Base-by-base conservation (phyloP, 2,113 vertebrate species). In the Suncus etruscus region DNA sequence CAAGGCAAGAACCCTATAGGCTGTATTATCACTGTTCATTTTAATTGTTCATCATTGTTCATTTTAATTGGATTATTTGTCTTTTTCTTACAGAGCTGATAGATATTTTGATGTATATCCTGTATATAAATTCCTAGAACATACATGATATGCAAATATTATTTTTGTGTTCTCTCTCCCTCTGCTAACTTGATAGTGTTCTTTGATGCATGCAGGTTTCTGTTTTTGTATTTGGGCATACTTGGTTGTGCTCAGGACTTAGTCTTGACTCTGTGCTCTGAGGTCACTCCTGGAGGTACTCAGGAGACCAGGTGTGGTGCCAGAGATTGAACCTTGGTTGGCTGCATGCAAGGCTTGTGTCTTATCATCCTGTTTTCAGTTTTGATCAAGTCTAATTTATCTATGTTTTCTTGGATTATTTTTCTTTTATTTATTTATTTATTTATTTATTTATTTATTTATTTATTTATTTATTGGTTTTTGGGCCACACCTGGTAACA, bases 51-150 rank as follows among this genome's bases (percentile, higher is more conserved):
- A 39, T 3, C 16, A 61, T 87, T 68, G 75, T 27, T 39, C n/a
- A 27, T 58, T 87, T 90, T 66, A 9, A 54, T 70, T 63, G n/a
- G 29, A 85, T 65, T 58, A 51, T 87, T 80, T 86, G 27, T 66
- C 45, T 91, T 93, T 77, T 83, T 16, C 58, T 61, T 86, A 70
- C 79, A 39, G n/a, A 79, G 10, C 27, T 78, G 4, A 74, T 48
- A 68, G 0, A 6, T 79, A 79, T 20, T 75, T 45, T 27, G n/a
- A 45, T 74, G 48, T 61, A 61, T 61, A 20, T n/a, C 75, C 8
- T 32, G 24, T 51, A 1, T 68, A 31, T 3, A 29, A 73, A 32
- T 86, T 76, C 50, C 75, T 76, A 83, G 31, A 68, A 70, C 20
- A 86, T 45, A 70, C 68, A 3, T 50, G 69, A n/a, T 83, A 91